Percentiles rank a stretch among this genome's conserved stretches.
These are phyloP conservation scores for Heliornis fulica DNA, from an alignment of 2,113 vertebrate genomes.

Conservation along the genomic window DNA sequence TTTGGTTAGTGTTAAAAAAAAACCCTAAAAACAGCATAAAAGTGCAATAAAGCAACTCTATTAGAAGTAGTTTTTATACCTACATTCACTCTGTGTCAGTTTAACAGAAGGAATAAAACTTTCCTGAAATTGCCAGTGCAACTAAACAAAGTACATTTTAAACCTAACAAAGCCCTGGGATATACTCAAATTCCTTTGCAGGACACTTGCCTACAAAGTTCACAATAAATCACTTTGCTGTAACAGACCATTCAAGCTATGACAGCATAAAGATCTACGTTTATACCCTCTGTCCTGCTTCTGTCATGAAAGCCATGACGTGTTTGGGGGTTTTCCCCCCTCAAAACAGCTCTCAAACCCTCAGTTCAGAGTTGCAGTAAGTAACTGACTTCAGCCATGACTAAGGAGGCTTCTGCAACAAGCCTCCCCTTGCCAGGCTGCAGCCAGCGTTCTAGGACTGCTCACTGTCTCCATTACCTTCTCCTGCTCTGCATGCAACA, in stretches of 20 bases:
- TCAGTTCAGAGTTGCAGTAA: background rate
- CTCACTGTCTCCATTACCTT: slow-evolving; percentile 78
- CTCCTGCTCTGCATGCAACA: slow-evolving; percentile 94
- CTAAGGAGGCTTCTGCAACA: background rate
- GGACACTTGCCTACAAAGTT: background rate
- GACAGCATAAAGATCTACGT: background rate
- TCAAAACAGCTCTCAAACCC: background rate
- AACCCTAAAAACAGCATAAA: background rate
- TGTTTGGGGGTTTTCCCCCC: background rate
- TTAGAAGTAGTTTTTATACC: background rate
- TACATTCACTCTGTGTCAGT: background rate
- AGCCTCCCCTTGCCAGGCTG: background rate
- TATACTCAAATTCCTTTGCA: background rate
- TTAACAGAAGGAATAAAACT: background rate
- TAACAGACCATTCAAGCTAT: background rate
- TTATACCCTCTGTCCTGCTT: background rate
- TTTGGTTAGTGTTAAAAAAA: background rate
- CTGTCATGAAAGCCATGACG: background rate
- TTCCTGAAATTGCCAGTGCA: background rate
- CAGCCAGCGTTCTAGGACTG: background rate
- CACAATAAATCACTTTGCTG: background rate
- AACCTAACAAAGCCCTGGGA: background rate
- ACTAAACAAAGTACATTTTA: background rate
- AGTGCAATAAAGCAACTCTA: background rate
- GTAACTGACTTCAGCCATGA: background rate